phyloP scores from a whole-genome alignment of 2,113 vertebrate genomes.

The Gymnobelideus leadbeateri region DNA sequence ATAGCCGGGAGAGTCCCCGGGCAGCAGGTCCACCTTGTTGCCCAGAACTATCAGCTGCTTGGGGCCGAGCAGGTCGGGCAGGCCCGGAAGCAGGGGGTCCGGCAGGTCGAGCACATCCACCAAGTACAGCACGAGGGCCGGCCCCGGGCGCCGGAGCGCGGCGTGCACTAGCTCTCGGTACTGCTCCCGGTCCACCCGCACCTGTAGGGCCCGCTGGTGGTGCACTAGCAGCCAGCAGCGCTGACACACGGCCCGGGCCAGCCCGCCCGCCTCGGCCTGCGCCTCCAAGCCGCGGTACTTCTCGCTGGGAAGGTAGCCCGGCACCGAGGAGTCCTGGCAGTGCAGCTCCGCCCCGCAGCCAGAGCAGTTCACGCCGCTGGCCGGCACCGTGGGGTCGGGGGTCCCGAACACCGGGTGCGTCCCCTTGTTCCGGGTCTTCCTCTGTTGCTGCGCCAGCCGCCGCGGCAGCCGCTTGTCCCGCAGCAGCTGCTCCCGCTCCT shows the following conservation, averaged over 20 bases:
- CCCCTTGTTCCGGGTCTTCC: fast-evolving
- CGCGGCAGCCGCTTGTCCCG: background rate
- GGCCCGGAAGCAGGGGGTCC: conserved; percentile 84
- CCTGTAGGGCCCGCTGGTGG: conserved; percentile 85
- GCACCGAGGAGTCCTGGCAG: conserved; percentile 79
- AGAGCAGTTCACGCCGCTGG: conserved; percentile 85
- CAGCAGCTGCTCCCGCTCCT: conserved; percentile 8
- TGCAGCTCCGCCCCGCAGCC: conserved; percentile 93
- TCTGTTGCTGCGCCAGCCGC: background rate
- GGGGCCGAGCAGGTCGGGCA: conserved; percentile 81
- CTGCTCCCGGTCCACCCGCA: conserved; percentile 84
- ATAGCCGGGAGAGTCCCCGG: conserved; percentile 85
- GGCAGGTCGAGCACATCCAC: conserved; percentile 92
- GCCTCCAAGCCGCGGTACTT: conserved; percentile 82
- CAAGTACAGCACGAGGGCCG: conserved; percentile 89
- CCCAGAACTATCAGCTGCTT: conserved; percentile 87
- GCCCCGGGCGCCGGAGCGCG: conserved; percentile 78
- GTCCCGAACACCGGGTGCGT: background rate
- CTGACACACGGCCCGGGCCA: conserved; percentile 85
- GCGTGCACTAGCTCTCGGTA: conserved; percentile 84
- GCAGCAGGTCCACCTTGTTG: conserved; percentile 93
- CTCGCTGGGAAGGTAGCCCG: conserved; percentile 90
- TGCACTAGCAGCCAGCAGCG: conserved; percentile 90
- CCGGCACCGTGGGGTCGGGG: conserved; percentile 75
- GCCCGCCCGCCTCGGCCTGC: background rate